phyloP scores from a whole-genome alignment of 64 coral and sea anemone species.

The Dendronephthya gigantea region DNA sequence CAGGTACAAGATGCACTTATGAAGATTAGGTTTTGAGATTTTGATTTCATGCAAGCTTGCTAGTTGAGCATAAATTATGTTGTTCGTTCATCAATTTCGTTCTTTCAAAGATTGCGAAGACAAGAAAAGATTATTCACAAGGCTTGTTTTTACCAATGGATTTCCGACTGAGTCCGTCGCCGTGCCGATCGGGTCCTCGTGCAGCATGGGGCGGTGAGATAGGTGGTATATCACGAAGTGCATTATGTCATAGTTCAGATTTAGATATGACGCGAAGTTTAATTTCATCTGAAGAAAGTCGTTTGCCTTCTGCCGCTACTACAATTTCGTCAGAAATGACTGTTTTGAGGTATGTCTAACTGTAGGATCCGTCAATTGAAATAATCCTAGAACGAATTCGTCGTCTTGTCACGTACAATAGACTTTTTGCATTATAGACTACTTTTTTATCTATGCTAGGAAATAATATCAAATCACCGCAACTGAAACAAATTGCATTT shows the following conservation, averaged over 20 bases:
- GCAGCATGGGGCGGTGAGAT: constrained; percentile 96
- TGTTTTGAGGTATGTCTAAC: constrained; percentile 48
- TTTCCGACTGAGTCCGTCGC: constrained; percentile 73
- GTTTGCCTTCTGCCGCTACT: constrained; percentile 56
- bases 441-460: too few species aligned
- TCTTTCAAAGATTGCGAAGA: constrained; percentile 65
- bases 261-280: not conserved
- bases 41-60: too few species aligned
- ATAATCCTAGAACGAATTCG: not conserved
- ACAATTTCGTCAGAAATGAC: constrained; percentile 36
- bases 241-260: constrained; percentile 29
- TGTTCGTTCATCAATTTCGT: too few species aligned
- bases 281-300: not conserved
- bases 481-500: too few species aligned
- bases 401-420: too few species aligned
- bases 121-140: constrained; percentile 66
- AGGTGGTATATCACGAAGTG: constrained; percentile 33
- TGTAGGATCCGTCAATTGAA: not conserved
- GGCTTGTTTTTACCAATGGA: constrained; percentile 73
- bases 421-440: too few species aligned
- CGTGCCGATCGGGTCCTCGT: constrained; percentile 65
- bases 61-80: too few species aligned
- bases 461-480: too few species aligned
- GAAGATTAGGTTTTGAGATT: too few species aligned
- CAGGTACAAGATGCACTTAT: constrained; percentile 43